Evolutionary conservation across 1,140 invertebrate species (phyloP), one percentile per base, ranked within the genome.

Genomic region (Scaptomyza graminum): DNA sequence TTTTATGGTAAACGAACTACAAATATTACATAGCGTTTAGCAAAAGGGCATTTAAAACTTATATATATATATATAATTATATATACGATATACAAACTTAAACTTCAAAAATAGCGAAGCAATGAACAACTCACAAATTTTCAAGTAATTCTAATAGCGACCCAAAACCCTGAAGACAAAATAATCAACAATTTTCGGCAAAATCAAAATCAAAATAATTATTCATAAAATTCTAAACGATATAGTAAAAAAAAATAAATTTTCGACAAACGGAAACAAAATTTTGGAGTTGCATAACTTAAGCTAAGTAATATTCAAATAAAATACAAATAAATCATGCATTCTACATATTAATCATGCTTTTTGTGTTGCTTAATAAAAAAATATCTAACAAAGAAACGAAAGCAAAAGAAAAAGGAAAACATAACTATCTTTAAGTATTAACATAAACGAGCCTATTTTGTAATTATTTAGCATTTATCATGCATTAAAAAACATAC

Each of bases 21-120:
- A 87, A 87, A 87, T 87, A 87, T 87, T 87, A 69, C 66, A 76
- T 88, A 87, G 82, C 65, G 72, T 83, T 76, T 87, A 87, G 83
- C 52, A 37, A 64, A 88, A 87, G 16, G 63, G 76, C 80, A 84
- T 84, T 83, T 84, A 79, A 84, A 64, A 63, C 79, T 65, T 79
- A 71, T 60, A 69, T 60, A 55, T 18, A 65, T 51, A 66, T 71
- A 52, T 65, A 84, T 67, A 63, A 84, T 68, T 79, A 71, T 60
- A 69, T 56, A 55, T 34, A 65, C 61, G 50, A 71, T 71, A 52
- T 65, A 67, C 18, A 66, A 63, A 54, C 11, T 31, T 28, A 44
- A 46, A 34, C 12, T 12, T 12, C 22, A 51, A 60, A 50, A 68
- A 51, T 34, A 34, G 39, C 59, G 47, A 62, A 41, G 39, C 16